Percentiles rank a stretch among this genome's conserved stretches.
phyloP scores from a whole-genome alignment of 1,140 invertebrate species.

The Anastrepha ludens region DNA sequence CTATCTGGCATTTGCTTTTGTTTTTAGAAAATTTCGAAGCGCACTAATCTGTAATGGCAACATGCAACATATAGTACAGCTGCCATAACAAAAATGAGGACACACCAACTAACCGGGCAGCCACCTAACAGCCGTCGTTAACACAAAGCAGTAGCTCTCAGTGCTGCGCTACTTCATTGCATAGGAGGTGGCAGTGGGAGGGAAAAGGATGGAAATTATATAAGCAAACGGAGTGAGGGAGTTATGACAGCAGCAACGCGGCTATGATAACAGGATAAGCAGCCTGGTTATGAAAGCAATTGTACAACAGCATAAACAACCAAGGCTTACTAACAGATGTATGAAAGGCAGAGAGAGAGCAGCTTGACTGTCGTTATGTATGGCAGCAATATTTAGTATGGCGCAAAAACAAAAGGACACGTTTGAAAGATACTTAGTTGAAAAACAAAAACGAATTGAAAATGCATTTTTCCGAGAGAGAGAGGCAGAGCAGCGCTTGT shows the following conservation, averaged over 20 bases:
- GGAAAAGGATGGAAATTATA: background rate
- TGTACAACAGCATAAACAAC: background rate
- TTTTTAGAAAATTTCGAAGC: constrained; percentile 36
- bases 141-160: background rate
- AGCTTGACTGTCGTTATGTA: background rate
- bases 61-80: constrained; percentile 29
- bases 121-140: background rate
- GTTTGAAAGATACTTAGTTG: background rate
- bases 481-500: no score
- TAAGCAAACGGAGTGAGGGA: background rate
- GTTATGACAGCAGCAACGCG: background rate
- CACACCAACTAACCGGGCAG: background rate
- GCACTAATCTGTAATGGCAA: constrained; percentile 46
- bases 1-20: background rate
- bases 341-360: background rate
- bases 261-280: constrained; percentile 50
- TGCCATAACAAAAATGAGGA: constrained; percentile 46
- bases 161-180: background rate
- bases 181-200: background rate
- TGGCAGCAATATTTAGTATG: background rate
- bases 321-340: background rate
- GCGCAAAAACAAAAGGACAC: constrained; percentile 27
- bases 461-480: background rate
- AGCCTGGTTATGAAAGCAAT: constrained; percentile 37
- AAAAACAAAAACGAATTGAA: background rate